These are phyloP conservation scores for Suncus etruscus DNA, from an alignment of 2,113 vertebrate genomes.

Conservation along the genomic window DNA sequence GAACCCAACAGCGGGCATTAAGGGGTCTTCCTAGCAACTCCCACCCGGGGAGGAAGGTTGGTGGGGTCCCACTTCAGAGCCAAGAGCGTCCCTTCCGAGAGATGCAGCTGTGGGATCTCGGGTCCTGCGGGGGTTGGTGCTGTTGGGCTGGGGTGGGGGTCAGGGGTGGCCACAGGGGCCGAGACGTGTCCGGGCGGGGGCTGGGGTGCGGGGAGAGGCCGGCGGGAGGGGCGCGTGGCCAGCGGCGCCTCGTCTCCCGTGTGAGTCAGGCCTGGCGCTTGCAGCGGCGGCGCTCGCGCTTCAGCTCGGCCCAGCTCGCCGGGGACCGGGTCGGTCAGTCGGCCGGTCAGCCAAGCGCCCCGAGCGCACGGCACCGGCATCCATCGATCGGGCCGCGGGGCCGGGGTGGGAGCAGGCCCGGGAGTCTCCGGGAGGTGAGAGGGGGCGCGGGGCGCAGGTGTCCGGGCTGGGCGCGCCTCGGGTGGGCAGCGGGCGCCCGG, in stretches of 20 bases:
- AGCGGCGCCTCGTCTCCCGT: background rate
- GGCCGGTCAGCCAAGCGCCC: constrained; percentile 63
- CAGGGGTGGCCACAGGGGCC: too few species aligned
- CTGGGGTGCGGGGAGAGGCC: background rate
- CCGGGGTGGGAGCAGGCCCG: background rate
- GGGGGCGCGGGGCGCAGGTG: background rate
- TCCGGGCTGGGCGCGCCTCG: constrained; percentile 59
- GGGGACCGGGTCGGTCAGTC: background rate
- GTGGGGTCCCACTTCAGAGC: too few species aligned
- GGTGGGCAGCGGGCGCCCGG: constrained; percentile 29
- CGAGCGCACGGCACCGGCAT: background rate
- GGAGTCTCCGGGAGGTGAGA: constrained; percentile 62
- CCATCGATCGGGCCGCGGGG: background rate
- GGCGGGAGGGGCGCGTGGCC: background rate
- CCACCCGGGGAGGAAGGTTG: too few species aligned
- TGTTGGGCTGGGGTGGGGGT: too few species aligned
- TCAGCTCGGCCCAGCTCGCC: too few species aligned
- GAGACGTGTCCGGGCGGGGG: background rate
- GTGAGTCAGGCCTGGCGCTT: background rate
- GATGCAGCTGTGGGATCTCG: too few species aligned
- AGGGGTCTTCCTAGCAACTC: too few species aligned
- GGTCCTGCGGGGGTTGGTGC: too few species aligned
- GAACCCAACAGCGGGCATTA: too few species aligned
- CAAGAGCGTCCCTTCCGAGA: too few species aligned
- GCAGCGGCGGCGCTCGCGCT: background rate